Evolutionary conservation across 2,797 vertebrate species (phyloP), one percentile per base, ranked within the genome.

Genomic region (Podargus strigoides): DNA sequence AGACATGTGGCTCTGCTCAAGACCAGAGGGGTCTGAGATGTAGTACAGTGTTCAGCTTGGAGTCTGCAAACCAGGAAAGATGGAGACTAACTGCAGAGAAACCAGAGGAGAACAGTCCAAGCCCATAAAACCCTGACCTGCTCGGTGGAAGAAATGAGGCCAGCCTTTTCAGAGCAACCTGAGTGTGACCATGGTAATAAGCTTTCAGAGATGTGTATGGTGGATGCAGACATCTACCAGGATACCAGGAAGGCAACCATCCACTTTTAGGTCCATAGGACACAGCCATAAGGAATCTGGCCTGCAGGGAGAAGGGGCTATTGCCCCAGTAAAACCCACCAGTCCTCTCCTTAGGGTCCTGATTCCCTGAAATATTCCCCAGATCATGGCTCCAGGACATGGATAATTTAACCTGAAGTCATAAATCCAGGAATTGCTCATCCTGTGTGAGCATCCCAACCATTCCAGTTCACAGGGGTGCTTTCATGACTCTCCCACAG

Each of bases 401-500:
- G 12, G 27, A 7, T 83, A 30, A 28, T 62, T 19, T 52, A 50
- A 63, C 44, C 39, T 8, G 3, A 28, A 44, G 10, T 68, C 60
- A 49, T 78, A 42, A 63, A 73, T n/a, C 10, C 55, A 44, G 42
- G 30, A 63, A 46, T 19, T 0, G 4, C 15, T 58, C 34, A 41
- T 58, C 49, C 30, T 46, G 15, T 3, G 0, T 9, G 18, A 74
- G 28, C 41, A 58, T 42, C 50, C 32, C 58, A 42, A 6, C 15
- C 21, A 28, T 27, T 20, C 27, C 0, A 0, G 21, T 42, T 74
- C 1, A 0, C 13, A 56, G 37, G 5, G 30, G 4, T 47, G 17
- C 41, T 52, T 36, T 32, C 66, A 30, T 23, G 55, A 58, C 22
- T 23, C n/a, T 53, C 27, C 12, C 42, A 26, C 62, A 63, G 30